Conservation (phyloP, 2,113 vertebrate species). For the Naja naja region DNA sequence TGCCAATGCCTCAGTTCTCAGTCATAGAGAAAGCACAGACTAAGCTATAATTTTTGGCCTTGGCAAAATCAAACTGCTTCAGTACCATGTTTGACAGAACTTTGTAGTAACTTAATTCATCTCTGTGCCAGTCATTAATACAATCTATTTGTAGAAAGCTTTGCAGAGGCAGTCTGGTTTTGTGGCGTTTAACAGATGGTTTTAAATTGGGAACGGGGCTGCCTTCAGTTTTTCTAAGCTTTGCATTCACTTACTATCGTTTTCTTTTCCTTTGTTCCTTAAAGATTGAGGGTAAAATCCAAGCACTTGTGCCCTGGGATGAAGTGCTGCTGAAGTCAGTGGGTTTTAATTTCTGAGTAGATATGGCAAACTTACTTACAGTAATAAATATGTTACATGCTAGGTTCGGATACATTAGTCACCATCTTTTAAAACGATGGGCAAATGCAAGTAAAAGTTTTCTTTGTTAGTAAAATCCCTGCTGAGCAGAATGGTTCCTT, state of each 20-base stretch:
- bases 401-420: background rate
- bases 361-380: background rate
- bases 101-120: constrained; percentile 1
- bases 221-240: background rate
- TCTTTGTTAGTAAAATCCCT: background rate
- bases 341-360: background rate
- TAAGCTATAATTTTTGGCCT: background rate
- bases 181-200: background rate
- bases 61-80: background rate
- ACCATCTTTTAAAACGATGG: background rate
- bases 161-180: background rate
- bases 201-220: background rate
- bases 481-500: background rate
- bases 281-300: background rate
- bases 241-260: background rate
- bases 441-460: background rate
- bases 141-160: background rate
- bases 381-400: background rate
- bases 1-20: background rate
- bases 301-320: background rate
- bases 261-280: background rate
- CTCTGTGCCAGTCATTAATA: background rate
- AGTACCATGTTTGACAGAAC: background rate
- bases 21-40: no score
- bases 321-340: background rate